Evolutionary conservation across 2,113 vertebrate genomes (phyloP).

Genomic region (Psammodynastes pulverulentus): DNA sequence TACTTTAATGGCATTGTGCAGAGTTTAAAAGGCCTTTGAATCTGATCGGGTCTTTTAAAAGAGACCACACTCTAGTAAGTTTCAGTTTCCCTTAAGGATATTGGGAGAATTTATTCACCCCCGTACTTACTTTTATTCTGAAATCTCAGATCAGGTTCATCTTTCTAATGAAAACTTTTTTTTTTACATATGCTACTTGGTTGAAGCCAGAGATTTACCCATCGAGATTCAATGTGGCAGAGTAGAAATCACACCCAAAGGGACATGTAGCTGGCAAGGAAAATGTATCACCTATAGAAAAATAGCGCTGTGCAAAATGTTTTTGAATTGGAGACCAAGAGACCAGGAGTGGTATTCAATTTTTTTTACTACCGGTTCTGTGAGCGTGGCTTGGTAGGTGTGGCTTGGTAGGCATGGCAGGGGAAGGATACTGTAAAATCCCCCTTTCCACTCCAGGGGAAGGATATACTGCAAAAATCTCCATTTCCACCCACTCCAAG

Average conservation of each 20-base stretch:
- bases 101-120: not conserved
- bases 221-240: not conserved
- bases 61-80: constrained; percentile 10
- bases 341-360: no score
- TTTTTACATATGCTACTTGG: not conserved
- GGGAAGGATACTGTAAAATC: no score
- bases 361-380: no score
- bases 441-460: no score
- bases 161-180: not conserved
- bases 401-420: no score
- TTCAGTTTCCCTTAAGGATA: constrained; percentile 18
- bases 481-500: no score
- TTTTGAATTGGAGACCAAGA: not conserved
- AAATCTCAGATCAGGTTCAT: not conserved
- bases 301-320: not conserved
- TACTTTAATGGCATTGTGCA: constrained; percentile 31
- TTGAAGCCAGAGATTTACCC: not conserved
- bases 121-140: not conserved
- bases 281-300: not conserved
- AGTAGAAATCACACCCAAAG: not conserved
- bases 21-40: constrained; percentile 21
- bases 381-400: no score
- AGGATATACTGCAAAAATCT: no score
- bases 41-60: constrained; percentile 21
- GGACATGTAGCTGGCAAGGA: not conserved